Base-by-base conservation (phyloP, 2,113 vertebrate genomes). In the Aldabrachelys gigantea region DNA sequence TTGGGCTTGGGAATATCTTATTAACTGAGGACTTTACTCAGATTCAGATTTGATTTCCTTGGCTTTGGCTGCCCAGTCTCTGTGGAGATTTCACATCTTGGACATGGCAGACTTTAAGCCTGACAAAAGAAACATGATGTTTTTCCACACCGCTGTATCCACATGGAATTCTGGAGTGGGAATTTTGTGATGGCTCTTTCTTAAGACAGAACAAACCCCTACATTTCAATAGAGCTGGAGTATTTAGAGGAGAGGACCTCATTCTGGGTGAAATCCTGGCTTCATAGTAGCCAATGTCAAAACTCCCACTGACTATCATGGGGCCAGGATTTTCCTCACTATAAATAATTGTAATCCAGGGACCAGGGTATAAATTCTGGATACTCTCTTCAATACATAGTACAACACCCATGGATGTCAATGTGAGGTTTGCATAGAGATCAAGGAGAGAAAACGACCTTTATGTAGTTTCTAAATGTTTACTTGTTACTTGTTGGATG, bases 31-130 rank as follows among this genome's bases (percentile, higher is more conserved):
- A 94, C 93, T 97, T 97, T 96, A 95, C 89, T 95, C 88, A 96
- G 91, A 97, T 95, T 97, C 96, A 95, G 94, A 56, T 96, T 97
- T 97, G 95, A 97, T 97, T 97, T 96, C 94, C 38, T 1, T 94
- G 95, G 96, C 96, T 95, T 96, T 97, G 90, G 87, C 83, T 92
- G 78, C 75, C 81, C 82, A 93, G 92, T 92, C 94, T 95, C 93
- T 81, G 54, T 85, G 84, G 93, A 95, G 93, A 84, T 96, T 92
- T 95, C 84, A 87, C 27, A 89, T 54, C 80, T 97, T 49, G 54
- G 95, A 86, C 84, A 49, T n/a, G 79, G 80, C 82, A 95, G 91
- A 89, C 89, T 65, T 84, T 94, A 92, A 95, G 95, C 94, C 88
- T 94, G 88, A 90, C 95, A 89, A 8, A 81, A 95, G 84, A 95